Base-by-base conservation (phyloP, 2,888 invertebrate genomes). In the Syritta pipiens region DNA sequence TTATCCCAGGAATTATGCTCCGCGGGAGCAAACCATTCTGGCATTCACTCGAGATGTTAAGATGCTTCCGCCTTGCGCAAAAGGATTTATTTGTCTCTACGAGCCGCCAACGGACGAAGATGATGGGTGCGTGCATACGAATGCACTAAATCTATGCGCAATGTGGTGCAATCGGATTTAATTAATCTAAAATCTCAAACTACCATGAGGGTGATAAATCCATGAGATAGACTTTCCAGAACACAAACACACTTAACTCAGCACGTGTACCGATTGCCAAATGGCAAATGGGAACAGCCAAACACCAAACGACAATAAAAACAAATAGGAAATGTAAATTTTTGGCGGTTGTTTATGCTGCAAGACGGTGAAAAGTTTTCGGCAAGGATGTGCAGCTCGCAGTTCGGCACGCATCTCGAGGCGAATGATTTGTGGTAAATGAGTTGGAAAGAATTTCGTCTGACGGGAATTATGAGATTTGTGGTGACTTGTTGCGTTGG, bases 321-420 rank as follows among this genome's bases (percentile, higher is more conserved):
- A n/a, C n/a, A n/a, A n/a, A n/a, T n/a, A n/a, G n/a, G n/a, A n/a
- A n/a, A n/a, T n/a, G n/a, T n/a, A n/a, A n/a, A 30, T 59, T 37
- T 32, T 68, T 37, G 26, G 48, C 72, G 55, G 82, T 77, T 75
- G 83, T 82, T 71, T 69, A 83, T 82, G 77, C 75, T 83, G 77
- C n/a, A n/a, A 17, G 49, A 20, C n/a, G 30, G 40, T 26, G 3
- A 12, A 62, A 40, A 46, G 9, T 55, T 53, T 65, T 65, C 2
- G 24, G 19, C 32, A 26, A 1, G 44, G 46, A 35, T 65, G n/a
- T n/a, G n/a, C n/a, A n/a, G n/a, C n/a, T n/a, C n/a, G n/a, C n/a
- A n/a, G n/a, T n/a, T n/a, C n/a, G n/a, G n/a, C n/a, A n/a, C n/a
- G n/a, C n/a, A n/a, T n/a, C n/a, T n/a, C n/a, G n/a, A n/a, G n/a